These are phyloP conservation scores for Machimus atricapillus DNA, from an alignment of 2,888 invertebrate species.

Conservation along the genomic window DNA sequence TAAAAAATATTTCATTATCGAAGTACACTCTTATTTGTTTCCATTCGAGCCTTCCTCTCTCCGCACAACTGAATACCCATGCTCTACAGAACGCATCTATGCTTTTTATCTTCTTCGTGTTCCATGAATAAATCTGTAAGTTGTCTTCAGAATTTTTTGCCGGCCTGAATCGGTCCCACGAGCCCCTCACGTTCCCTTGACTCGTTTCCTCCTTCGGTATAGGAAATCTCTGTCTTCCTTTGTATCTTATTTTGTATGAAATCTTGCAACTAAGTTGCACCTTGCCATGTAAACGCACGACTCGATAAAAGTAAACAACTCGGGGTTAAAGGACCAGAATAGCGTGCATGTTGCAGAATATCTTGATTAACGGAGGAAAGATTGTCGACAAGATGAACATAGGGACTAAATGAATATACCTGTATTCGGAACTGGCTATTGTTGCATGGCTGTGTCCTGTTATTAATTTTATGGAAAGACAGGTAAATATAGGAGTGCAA, in stretches of 20 bases:
- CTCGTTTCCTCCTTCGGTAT: not conserved
- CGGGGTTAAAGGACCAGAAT: conserved; percentile 4
- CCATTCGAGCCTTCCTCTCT: not conserved
- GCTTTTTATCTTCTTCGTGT: not conserved
- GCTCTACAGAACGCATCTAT: not conserved
- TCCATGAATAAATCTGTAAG: not conserved
- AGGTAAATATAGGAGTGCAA: not conserved
- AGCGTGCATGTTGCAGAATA: not conserved
- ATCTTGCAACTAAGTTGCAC: not conserved
- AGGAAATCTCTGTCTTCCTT: not conserved
- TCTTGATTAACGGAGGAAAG: not conserved
- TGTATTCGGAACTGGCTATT: not conserved
- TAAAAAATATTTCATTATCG: not conserved
- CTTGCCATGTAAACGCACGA: not conserved
- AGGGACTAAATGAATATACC: not conserved
- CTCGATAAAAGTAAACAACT: conserved; percentile 1
- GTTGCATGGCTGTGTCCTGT: not conserved
- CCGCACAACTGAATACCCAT: not conserved
- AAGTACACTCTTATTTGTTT: not conserved
- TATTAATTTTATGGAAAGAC: not conserved
- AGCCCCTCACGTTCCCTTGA: not conserved
- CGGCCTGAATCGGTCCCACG: not conserved
- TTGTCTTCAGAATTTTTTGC: not conserved
- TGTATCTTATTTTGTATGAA: not conserved
- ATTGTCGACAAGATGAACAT: not conserved